A percentile compares a stretch with the other conserved stretches of the same genome.
These are phyloP conservation scores for Propsilocerus akamusi DNA, from an alignment of 1,140 invertebrate genomes.

Conservation along the genomic window DNA sequence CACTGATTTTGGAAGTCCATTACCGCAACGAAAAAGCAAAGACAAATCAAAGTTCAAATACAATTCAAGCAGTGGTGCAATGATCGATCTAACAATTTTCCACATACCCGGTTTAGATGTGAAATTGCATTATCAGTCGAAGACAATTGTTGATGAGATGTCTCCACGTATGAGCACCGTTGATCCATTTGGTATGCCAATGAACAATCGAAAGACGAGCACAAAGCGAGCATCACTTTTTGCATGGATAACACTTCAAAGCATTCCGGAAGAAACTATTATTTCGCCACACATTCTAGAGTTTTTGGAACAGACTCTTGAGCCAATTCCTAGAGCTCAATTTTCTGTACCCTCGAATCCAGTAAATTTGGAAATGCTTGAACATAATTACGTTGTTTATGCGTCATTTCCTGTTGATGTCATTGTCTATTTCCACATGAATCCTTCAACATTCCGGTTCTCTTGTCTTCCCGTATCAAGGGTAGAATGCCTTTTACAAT, in stretches of 20 bases:
- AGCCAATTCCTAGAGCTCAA: constrained; percentile 53
- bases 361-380: constrained; percentile 32
- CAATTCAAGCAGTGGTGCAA: constrained; percentile 27
- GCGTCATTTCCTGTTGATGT: constrained; percentile 96
- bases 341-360: constrained; percentile 11
- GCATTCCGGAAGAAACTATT: constrained; percentile 88
- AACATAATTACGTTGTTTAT: constrained; percentile 57
- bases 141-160: constrained; percentile 45
- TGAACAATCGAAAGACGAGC: constrained; percentile 31
- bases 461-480: constrained; percentile 88
- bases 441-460: constrained; percentile 89
- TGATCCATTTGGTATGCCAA: constrained; percentile 10
- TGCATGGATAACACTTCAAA: constrained; percentile 89
- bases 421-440: constrained; percentile 95
- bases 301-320: constrained; percentile 84
- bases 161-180: constrained; percentile 17
- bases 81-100: constrained; percentile 77
- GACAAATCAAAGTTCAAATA: constrained; percentile 25
- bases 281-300: constrained; percentile 89
- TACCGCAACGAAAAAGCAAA: constrained; percentile 26
- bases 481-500: constrained; percentile 88
- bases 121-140: constrained; percentile 81
- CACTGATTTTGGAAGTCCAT: constrained; percentile 28
- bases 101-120: constrained; percentile 88
- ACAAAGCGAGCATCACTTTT: constrained; percentile 85